Base-by-base conservation (phyloP, 2,797 vertebrate genomes). In the Hoplostethus atlanticus region DNA sequence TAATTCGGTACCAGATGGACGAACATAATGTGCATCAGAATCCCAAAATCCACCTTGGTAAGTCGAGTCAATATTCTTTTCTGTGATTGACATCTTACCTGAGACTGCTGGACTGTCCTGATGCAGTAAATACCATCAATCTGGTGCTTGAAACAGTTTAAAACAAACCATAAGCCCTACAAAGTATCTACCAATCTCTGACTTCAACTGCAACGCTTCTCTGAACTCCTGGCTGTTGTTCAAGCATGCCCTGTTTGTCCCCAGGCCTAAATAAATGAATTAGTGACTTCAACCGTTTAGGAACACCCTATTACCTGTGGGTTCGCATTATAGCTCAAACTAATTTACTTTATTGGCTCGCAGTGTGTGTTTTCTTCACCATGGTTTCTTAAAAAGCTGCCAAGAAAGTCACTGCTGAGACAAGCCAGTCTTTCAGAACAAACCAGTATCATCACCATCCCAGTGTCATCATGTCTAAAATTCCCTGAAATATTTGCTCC, bases 371-470 rank as follows among this genome's bases (percentile, higher is more conserved):
- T 88, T 61, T 69, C 70, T 79, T 71, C 71, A 56, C 77, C 71
- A 55, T 76, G 79, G 60, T 83, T 83, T 74, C 62, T 79, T 44
- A 67, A 72, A 77, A 55, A 73, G 66, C 68, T 64, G 84, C 67
- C 66, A 2, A 7, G 50, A 64, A 65, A 68, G 61, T 83, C 68
- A 31, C 80, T 76, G 71, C 68, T 31, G 72, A 77, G 72, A 85
- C 86, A 81, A 91, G 52, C 90, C 88, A 92, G 69, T 65, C 70
- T 74, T 72, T 79, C 73, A 64, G 11, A 85, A 64, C 63, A 80
- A 87, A 83, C 78, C 78, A 76, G 79, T 71, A 77, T 64, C 84
- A 64, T 79, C 85, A 71, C 73, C 66, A 75, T 73, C 64, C 67
- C 65, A 81, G 81, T 65, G 73, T 89, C 85, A 78, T 86, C 74